Base-by-base conservation (phyloP, 2,113 vertebrate species). In the Diphyllodes magnificus region DNA sequence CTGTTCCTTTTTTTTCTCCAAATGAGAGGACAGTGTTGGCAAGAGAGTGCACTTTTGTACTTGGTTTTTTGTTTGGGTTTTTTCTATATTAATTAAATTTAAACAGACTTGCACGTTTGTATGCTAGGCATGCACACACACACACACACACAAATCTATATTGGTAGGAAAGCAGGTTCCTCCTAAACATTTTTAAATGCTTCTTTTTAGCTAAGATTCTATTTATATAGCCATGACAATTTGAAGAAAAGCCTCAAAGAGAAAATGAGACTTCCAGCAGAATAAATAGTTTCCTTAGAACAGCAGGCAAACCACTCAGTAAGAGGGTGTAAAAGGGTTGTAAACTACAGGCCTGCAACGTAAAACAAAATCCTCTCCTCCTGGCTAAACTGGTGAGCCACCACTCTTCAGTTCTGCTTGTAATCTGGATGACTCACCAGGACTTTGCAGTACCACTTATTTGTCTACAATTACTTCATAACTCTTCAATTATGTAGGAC, bases 201-300 rank as follows among this genome's bases (percentile, higher is more conserved):
- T 90, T 96, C 90, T 94, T 97, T 97, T 97, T 92, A 96, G 82
- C 15, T 80, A 49, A n/a, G 45, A 70, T 88, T 91, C 90, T 96
- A 92, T 97, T 97, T 97, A 51, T 89, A 75, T 37, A 75, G 27
- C 77, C 95, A 85, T 57, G 79, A 88, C 56, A 94, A 65, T 64
- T 69, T 53, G 27, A 94, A 96, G 92, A 94, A 95, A 97, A 91
- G 18, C 68, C 51, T 92, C 75, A 86, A 93, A 92, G 86, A 84
- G 60, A 92, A 97, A 95, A 86, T 51, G 59, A 90, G 59, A 81
- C 82, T 96, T 93, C 66, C 83, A 83, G 44, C 65, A 77, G 87
- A 91, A 71, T 80, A 95, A 95, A 73, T 50, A 61, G 30, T 66
- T 94, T 91, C 68, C 84, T 86, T 82, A 84, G 60, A 97, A 90